phyloP scores from a whole-genome alignment of 2,113 vertebrate species.

The Prionailurus viverrinus region DNA sequence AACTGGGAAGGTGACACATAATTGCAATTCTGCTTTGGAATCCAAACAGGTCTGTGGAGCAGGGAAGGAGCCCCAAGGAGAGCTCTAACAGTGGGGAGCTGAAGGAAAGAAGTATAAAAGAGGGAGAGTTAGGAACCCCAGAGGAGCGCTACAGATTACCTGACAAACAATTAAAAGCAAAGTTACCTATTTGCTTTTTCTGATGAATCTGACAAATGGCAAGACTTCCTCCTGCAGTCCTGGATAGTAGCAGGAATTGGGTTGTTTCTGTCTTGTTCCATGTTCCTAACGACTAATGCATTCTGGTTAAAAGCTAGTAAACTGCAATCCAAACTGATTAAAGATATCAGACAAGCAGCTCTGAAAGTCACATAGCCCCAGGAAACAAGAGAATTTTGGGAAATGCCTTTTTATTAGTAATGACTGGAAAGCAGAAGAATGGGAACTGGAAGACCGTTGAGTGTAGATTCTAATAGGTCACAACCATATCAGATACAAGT shows the following conservation, averaged over 20 bases:
- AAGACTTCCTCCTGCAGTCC: neutral
- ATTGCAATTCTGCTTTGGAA: neutral
- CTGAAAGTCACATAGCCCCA: neutral
- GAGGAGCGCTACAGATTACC: neutral
- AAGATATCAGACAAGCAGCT: slow-evolving; percentile 36
- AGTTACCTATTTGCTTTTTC: neutral
- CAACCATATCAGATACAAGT: neutral
- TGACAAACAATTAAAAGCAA: neutral
- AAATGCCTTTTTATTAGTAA: neutral
- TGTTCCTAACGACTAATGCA: neutral
- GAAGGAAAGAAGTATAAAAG: neutral
- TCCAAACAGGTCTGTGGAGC: neutral
- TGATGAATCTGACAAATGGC: neutral
- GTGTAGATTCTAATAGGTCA: neutral
- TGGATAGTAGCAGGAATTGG: neutral
- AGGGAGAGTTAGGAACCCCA: neutral
- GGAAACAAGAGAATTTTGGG: neutral
- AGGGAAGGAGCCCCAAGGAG: neutral
- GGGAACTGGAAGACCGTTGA: neutral
- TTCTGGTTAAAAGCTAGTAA: neutral
- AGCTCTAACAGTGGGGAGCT: neutral
- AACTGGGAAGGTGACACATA: neutral
- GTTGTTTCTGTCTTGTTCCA: neutral
- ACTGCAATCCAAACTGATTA: neutral
- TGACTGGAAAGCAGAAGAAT: neutral